These are phyloP conservation scores for Drusus annulatus DNA, from an alignment of 1,140 invertebrate species.

Conservation along the genomic window DNA sequence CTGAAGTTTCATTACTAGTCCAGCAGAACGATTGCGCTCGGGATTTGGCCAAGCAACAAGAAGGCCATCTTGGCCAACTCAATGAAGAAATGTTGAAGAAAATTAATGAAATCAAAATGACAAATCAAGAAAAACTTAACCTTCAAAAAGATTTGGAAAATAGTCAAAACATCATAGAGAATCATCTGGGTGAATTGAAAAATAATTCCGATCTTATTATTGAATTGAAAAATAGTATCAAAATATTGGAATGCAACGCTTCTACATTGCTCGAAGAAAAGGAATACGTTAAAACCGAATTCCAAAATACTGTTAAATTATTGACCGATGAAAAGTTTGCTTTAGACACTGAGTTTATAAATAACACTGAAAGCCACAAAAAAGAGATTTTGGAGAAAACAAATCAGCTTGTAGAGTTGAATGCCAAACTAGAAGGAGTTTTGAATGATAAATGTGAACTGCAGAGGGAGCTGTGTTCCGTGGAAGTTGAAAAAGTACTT, in stretches of 20 bases:
- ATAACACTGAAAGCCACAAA: background rate
- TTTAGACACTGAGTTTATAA: background rate
- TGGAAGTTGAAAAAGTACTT: background rate
- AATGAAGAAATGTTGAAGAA: background rate
- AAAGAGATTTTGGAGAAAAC: background rate
- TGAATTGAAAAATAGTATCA: background rate
- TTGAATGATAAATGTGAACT: background rate
- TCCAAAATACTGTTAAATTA: background rate
- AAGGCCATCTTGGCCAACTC: background rate
- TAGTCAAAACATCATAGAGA: background rate
- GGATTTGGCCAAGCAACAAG: background rate
- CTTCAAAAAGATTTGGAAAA: constrained; percentile 6
- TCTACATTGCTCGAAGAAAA: background rate
- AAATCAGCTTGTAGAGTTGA: background rate
- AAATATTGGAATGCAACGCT: constrained; percentile 1
- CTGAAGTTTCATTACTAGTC: background rate
- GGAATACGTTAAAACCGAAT: background rate
- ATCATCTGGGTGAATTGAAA: background rate
- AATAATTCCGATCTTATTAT: background rate
- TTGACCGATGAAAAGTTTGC: background rate
- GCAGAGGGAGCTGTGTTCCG: background rate
- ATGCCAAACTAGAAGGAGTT: background rate
- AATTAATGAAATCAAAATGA: background rate
- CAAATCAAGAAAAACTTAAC: background rate
- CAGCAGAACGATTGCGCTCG: background rate